These are phyloP conservation scores for Ectropis grisescens DNA, from an alignment of 1,140 invertebrate genomes.

Conservation along the genomic window DNA sequence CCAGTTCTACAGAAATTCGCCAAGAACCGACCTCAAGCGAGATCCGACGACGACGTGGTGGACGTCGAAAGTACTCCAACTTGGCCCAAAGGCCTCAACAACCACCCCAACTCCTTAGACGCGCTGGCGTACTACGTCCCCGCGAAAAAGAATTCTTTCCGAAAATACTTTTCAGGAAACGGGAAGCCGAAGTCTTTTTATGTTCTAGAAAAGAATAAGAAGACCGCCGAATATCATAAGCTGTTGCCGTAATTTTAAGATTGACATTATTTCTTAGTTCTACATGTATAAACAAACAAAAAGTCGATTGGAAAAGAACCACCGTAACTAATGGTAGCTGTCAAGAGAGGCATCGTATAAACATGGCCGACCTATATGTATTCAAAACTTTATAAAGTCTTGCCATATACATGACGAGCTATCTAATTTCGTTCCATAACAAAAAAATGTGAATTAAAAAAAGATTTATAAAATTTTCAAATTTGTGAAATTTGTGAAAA, in stretches of 20 bases:
- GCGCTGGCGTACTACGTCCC: constrained; percentile 81
- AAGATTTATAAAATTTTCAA: no score
- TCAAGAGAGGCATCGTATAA: no score
- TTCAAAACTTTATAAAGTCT: no score
- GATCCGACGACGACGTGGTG: constrained; percentile 67
- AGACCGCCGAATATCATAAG: constrained; percentile 79
- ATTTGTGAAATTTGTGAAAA: no score
- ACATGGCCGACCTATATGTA: no score
- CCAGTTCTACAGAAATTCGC: constrained; percentile 80
- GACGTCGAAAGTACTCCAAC: constrained; percentile 73
- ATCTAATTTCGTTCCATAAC: no score
- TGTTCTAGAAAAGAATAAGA: constrained; percentile 84
- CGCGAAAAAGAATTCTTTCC: constrained; percentile 76
- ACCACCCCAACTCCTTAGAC: constrained; percentile 61
- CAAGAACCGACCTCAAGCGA: constrained; percentile 66
- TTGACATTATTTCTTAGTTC: no score
- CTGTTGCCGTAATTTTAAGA: constrained; percentile 70
- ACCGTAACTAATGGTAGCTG: no score
- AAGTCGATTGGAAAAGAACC: no score
- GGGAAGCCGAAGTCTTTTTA: constrained; percentile 88
- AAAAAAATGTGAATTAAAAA: no score
- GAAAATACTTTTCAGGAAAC: constrained; percentile 84
- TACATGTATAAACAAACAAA: no score
- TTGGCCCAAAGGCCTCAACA: constrained; percentile 61
- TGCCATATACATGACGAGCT: no score